A percentile compares a stretch with the other conserved stretches of the same genome.
Evolutionary conservation across 2,888 invertebrate species (phyloP).

Genomic region (Ypsolopha scabrella): DNA sequence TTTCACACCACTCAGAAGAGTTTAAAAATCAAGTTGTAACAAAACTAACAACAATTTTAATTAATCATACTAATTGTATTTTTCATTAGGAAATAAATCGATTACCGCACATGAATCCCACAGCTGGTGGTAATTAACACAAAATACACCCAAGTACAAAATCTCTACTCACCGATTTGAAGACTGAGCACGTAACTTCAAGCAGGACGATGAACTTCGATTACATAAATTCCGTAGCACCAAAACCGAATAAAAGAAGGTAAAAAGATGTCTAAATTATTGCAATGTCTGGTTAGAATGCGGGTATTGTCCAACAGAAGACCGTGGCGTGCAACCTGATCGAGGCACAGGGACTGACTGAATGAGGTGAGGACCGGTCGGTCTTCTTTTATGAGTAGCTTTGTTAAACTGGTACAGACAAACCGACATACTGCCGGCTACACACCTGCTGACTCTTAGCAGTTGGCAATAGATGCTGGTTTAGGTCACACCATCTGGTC

Average conservation of each 20-base stretch:
- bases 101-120: background rate
- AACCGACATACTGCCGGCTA: background rate
- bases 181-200: background rate
- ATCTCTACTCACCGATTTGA: constrained; percentile 6
- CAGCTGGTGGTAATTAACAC: background rate
- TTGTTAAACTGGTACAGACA: constrained; percentile 45
- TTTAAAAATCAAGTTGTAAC: too few relatives aligned
- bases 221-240: background rate
- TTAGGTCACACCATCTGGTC: background rate
- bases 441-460: background rate
- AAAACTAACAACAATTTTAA: too few relatives aligned
- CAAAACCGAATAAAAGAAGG: background rate
- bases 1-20: too few relatives aligned
- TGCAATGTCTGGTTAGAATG: background rate
- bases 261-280: background rate
- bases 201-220: background rate
- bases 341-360: constrained; percentile 43
- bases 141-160: background rate
- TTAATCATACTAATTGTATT: background rate
- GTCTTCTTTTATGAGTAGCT: constrained; percentile 58
- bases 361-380: constrained; percentile 38
- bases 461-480: background rate
- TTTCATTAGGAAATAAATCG: background rate
- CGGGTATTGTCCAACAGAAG: background rate
- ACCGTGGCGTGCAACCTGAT: constrained; percentile 20